Conservation (phyloP, 2,888 invertebrate species). For the Drosophila conformis region DNA sequence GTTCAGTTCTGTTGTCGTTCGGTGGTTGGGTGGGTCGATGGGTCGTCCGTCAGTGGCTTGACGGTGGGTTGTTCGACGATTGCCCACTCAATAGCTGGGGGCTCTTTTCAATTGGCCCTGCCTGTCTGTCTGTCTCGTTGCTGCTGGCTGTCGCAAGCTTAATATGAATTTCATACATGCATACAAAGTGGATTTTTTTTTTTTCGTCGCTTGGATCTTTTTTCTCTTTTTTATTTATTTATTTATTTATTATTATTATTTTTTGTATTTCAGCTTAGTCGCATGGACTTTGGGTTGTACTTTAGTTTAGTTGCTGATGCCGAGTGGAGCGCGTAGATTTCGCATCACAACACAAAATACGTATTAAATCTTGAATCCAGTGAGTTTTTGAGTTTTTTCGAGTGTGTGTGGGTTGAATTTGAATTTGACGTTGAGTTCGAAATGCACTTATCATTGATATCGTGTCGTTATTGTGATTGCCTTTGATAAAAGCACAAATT, state of each 20-base stretch:
- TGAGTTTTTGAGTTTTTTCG: conserved; percentile 13
- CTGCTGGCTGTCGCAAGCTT: conserved; percentile 56
- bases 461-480: conserved; percentile 31
- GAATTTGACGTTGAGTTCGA: conserved; percentile 8
- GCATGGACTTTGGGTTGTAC: conserved; percentile 68
- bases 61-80: conserved; percentile 42
- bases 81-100: conserved; percentile 73
- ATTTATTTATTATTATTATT: conserved; percentile 30
- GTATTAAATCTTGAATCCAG: conserved; percentile 8
- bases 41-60: conserved; percentile 51
- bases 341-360: conserved; percentile 36
- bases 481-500: conserved; percentile 22
- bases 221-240: conserved; percentile 33
- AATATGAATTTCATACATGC: conserved; percentile 77
- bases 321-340: conserved; percentile 74
- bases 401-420: conserved; percentile 8
- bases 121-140: conserved; percentile 51
- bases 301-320: conserved; percentile 77
- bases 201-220: conserved; percentile 31
- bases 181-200: conserved; percentile 72
- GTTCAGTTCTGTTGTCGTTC: conserved; percentile 28
- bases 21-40: conserved; percentile 56
- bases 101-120: conserved; percentile 73
- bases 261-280: conserved; percentile 68
- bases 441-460: conserved; percentile 33